These are phyloP conservation scores for Microtus oregoni DNA, from an alignment of 2,113 vertebrate genomes.

Conservation along the genomic window DNA sequence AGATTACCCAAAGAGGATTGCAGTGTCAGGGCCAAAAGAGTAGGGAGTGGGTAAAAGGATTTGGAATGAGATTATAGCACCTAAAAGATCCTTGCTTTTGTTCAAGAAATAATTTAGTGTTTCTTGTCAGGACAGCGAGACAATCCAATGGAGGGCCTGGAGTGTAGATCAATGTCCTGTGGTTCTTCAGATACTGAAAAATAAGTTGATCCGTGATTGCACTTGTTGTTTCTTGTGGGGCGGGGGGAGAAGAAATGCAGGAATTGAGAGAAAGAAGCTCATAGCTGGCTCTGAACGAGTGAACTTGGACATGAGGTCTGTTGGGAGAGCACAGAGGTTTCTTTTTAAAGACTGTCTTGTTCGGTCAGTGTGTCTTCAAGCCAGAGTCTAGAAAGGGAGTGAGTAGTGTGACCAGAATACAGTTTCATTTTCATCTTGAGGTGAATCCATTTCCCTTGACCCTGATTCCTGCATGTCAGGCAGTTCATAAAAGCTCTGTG, in stretches of 20 bases:
- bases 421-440: not conserved
- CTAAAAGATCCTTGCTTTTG: conserved; percentile 88
- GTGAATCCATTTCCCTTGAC: not conserved
- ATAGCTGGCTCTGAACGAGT: conserved; percentile 70
- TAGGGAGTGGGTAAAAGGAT: conserved; percentile 89
- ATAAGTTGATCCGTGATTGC: conserved; percentile 65
- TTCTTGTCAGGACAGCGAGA: conserved; percentile 85
- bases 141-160: conserved; percentile 85
- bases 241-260: not conserved
- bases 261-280: conserved; percentile 1
- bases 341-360: conserved; percentile 68
- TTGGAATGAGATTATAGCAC: conserved; percentile 91
- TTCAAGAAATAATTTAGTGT: conserved; percentile 86
- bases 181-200: conserved; percentile 75
- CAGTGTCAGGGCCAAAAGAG: conserved; percentile 86
- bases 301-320: conserved; percentile 43
- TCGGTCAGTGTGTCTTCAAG: not conserved
- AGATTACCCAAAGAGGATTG: conserved; percentile 92
- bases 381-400: not conserved
- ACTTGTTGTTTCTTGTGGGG: conserved; percentile 70
- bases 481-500: not conserved
- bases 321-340: conserved; percentile 42
- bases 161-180: conserved; percentile 81
- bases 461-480: fast-evolving
- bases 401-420: not conserved